Base-by-base conservation (phyloP, 2,888 invertebrate species). In the Carterocephalus palaemon region DNA sequence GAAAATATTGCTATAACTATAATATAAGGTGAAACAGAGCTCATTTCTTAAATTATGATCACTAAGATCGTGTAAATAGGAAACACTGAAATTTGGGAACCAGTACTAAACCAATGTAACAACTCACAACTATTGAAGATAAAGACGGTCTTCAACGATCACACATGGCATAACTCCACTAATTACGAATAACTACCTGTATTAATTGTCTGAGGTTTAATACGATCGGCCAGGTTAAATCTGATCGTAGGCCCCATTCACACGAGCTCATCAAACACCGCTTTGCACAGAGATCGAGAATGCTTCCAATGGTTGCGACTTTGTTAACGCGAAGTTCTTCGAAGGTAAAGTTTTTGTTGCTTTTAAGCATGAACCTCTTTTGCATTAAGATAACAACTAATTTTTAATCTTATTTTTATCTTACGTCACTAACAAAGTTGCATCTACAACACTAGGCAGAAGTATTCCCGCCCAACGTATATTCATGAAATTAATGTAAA, bases 281-380 rank as follows among this genome's bases (percentile, higher is more conserved):
- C 82, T 82, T 84, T 81, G 79, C 82, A 77, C 82, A 83, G 75
- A 74, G 79, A 68, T 75, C 80, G 76, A 75, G 80, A 63, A 67
- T 62, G 75, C 80, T 83, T 80, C 70, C 75, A 74, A 73, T 64
- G 67, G 70, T 79, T 67, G 64, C 73, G 73, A 75, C 69, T 68
- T 67, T 70, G 62, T 61, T 70, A 67, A 64, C 70, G 66, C 66
- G 70, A 73, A 69, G 68, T 69, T 63, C 70, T 72, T 73, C 63
- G 53, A 81, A 85, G 85, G 85, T 85, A 86, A 84, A 72, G 73
- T 83, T 77, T 74, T 75, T 80, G 72, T 83, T 82, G 83, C 84
- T 84, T 84, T 69, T 83, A 76, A 63, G 85, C 85, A 86, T 85
- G 85, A 47, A 51, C 54, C 20, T 13, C 12, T 48, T 67, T 66